Conservation (phyloP, 2,888 invertebrate species). For the Baccha elongata region DNA sequence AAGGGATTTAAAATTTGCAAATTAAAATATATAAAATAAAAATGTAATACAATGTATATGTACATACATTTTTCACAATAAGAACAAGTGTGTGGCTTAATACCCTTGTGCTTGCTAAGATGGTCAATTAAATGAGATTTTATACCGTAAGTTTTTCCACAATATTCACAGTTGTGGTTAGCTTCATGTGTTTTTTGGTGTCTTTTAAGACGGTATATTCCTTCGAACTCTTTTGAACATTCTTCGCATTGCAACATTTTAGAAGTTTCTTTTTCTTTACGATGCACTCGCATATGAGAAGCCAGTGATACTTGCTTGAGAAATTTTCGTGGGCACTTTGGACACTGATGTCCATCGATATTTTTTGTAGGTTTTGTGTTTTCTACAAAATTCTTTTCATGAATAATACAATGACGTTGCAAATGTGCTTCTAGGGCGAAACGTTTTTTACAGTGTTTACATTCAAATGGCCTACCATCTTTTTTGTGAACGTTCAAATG, state of each 20-base stretch:
- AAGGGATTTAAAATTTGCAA: not conserved
- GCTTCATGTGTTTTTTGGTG: constrained; percentile 84
- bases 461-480: constrained; percentile 77
- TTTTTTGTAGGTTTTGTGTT: constrained; percentile 22
- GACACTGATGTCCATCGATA: constrained; percentile 81
- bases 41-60: not conserved
- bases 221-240: constrained; percentile 83
- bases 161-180: constrained; percentile 84
- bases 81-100: constrained; percentile 82
- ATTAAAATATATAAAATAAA: too few species aligned
- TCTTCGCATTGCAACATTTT: constrained; percentile 81
- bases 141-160: constrained; percentile 84
- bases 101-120: constrained; percentile 83
- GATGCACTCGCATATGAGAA: constrained; percentile 81
- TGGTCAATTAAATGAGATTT: constrained; percentile 85
- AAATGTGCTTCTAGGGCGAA: constrained; percentile 77
- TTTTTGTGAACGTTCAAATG: constrained; percentile 76
- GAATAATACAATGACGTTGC: constrained; percentile 77
- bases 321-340: constrained; percentile 84
- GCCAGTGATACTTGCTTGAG: constrained; percentile 83
- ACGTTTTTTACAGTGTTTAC: constrained; percentile 75
- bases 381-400: constrained; percentile 70
- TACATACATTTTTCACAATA: constrained; percentile 81
- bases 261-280: constrained; percentile 75
- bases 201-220: constrained; percentile 82